Evolutionary conservation across 2,797 vertebrate species (phyloP).

Genomic region (Sarcoramphus papa): DNA sequence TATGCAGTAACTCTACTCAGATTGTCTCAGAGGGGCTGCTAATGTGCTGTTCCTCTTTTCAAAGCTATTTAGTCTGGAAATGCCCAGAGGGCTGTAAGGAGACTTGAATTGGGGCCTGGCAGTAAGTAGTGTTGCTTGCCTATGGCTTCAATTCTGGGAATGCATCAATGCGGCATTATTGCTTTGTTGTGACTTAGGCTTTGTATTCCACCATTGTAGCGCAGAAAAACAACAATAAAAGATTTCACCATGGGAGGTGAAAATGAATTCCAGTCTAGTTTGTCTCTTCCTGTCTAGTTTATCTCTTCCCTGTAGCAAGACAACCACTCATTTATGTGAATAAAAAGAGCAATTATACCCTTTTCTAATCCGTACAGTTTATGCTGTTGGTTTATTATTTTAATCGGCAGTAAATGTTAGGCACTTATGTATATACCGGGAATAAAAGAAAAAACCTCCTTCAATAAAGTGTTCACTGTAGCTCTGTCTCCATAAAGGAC

Average conservation of each 20-base stretch:
- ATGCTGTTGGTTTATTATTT: slow-evolving; percentile 59
- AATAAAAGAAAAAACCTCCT: background rate
- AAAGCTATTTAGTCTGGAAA: slow-evolving; percentile 26
- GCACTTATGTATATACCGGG: background rate
- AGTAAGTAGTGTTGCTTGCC: background rate
- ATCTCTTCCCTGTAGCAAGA: slow-evolving; percentile 18
- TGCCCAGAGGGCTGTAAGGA: background rate
- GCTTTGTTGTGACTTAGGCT: background rate
- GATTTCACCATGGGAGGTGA: slow-evolving; percentile 9
- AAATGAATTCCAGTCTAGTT: slow-evolving; percentile 31
- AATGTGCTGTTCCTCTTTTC: slow-evolving; percentile 6
- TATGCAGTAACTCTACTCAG: background rate
- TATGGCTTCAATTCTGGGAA: background rate
- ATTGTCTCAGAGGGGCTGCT: slow-evolving; percentile 23
- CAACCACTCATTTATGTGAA: slow-evolving; percentile 33
- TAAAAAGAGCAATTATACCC: slow-evolving; percentile 28
- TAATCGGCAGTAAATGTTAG: slow-evolving; percentile 38
- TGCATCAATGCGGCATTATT: background rate
- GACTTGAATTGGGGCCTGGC: background rate
- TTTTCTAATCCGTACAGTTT: slow-evolving; percentile 24
- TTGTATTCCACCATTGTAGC: background rate
- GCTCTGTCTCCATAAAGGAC: background rate
- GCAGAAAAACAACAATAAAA: slow-evolving; percentile 19
- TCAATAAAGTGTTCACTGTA: background rate
- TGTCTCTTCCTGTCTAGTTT: background rate